A percentile compares a stretch with the other conserved stretches of the same genome.
These are phyloP conservation scores for Phyllostomus discolor DNA, from an alignment of 2,113 vertebrate species.

Conservation along the genomic window DNA sequence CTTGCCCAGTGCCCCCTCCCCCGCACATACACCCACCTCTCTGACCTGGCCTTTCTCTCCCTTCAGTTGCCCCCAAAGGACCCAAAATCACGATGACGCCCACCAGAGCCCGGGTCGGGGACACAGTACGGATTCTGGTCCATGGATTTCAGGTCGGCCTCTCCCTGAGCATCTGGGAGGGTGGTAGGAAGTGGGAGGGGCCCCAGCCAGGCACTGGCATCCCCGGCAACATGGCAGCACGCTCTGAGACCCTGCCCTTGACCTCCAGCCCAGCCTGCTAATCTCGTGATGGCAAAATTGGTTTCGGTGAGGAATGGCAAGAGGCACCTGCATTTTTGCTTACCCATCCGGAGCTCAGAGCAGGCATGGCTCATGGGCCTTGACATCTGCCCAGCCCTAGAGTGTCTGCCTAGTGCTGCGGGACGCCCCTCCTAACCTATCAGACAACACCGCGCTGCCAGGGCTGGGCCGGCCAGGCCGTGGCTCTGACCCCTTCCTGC, in stretches of 20 bases:
- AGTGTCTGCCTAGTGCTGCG: background rate
- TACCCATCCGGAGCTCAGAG: fast-evolving
- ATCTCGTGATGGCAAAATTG: background rate
- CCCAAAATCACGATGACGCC: conserved; percentile 90
- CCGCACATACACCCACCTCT: fast-evolving
- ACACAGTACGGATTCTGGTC: conserved; percentile 90
- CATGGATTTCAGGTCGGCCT: conserved; percentile 90
- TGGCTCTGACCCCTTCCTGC: background rate
- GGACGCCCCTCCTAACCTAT: background rate
- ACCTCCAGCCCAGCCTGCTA: background rate
- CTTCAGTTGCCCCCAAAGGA: conserved; percentile 91
- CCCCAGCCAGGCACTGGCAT: fast-evolving
- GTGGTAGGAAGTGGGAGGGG: background rate
- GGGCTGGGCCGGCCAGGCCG: background rate
- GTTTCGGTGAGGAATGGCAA: background rate
- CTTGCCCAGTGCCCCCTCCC: too few relatives aligned
- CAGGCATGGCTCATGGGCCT: fast-evolving
- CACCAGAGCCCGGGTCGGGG: conserved; percentile 88
- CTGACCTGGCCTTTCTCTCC: conserved; percentile 1
- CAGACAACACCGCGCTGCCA: fast-evolving
- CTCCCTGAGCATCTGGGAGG: background rate
- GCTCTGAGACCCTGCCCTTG: too few relatives aligned
- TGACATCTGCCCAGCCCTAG: fast-evolving
- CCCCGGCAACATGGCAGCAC: background rate
- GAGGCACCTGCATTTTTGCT: fast-evolving